Conservation (phyloP, 2,888 invertebrate genomes). For the Hypsopygia costalis region DNA sequence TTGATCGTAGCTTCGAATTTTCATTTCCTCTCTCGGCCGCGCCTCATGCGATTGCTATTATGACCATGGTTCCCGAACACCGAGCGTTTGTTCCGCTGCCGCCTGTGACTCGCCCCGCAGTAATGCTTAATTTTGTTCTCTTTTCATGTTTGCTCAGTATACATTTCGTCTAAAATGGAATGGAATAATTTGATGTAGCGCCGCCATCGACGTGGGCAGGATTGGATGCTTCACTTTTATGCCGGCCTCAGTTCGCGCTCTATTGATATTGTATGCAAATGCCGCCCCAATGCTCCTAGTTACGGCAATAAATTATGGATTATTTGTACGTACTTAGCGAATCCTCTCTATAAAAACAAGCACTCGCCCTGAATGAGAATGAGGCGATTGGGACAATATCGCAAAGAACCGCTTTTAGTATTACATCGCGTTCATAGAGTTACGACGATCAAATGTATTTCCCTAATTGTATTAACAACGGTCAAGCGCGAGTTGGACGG, state of each 20-base stretch:
- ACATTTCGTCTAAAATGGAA: conserved; percentile 74
- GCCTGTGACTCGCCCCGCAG: conserved; percentile 28
- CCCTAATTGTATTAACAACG: conserved; percentile 23
- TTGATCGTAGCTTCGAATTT: no score
- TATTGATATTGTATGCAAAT: conserved; percentile 47
- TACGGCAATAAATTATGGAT: conserved; percentile 44
- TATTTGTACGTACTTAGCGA: conserved; percentile 38
- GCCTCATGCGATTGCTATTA: no score
- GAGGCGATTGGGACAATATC: conserved; percentile 12
- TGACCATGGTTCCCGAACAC: no score
- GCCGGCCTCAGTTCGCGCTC: conserved; percentile 20
- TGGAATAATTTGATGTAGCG: conserved; percentile 69
- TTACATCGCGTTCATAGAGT: conserved; percentile 9
- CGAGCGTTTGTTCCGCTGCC: conserved; percentile 20
- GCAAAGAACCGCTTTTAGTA: conserved; percentile 8
- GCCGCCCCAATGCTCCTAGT: conserved; percentile 28
- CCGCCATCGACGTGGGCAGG: conserved; percentile 54
- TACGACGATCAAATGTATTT: conserved; percentile 19
- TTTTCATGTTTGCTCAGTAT: conserved; percentile 78
- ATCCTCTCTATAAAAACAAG: conserved; percentile 26
- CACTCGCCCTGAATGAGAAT: conserved; percentile 37
- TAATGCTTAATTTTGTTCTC: conserved; percentile 75
- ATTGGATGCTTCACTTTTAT: conserved; percentile 42
- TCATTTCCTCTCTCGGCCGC: no score
- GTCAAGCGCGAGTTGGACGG: conserved; percentile 21